Conservation (phyloP, 23 tunicate genomes). For the Phallusia fumigata region DNA sequence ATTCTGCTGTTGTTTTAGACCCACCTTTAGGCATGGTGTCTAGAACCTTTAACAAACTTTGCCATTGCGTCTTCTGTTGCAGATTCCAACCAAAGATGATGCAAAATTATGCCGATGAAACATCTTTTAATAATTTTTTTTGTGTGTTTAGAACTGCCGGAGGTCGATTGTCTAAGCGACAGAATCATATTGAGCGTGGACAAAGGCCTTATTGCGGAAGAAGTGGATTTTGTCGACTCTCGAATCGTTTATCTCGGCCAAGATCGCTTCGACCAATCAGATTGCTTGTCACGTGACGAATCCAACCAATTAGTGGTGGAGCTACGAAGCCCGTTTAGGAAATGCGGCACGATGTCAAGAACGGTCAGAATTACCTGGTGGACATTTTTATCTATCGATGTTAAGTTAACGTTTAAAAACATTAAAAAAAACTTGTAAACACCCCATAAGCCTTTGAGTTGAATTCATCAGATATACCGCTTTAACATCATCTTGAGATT, state of each 20-base stretch:
- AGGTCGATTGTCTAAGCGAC: conserved; percentile 30
- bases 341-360: conserved; percentile 13
- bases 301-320: conserved; percentile 10
- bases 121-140: too few relatives aligned
- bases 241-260: conserved; percentile 23
- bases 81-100: too few relatives aligned
- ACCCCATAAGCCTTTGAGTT: too few relatives aligned
- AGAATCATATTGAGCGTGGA: conserved; percentile 10
- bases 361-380: not conserved
- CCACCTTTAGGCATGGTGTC: too few relatives aligned
- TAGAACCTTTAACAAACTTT: too few relatives aligned
- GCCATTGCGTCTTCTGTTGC: too few relatives aligned
- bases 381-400: not conserved
- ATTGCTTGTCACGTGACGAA: conserved; percentile 15
- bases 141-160: conserved; percentile 15
- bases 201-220: conserved; percentile 2
- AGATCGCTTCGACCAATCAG: not conserved
- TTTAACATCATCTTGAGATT: too few relatives aligned
- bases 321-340: conserved; percentile 4
- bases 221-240: conserved; percentile 4
- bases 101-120: too few relatives aligned
- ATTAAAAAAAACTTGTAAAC: too few relatives aligned
- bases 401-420: too few relatives aligned
- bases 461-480: too few relatives aligned
- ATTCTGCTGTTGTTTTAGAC: too few relatives aligned